Conservation (phyloP, 2,888 invertebrate genomes). For the Morpho helenor region DNA sequence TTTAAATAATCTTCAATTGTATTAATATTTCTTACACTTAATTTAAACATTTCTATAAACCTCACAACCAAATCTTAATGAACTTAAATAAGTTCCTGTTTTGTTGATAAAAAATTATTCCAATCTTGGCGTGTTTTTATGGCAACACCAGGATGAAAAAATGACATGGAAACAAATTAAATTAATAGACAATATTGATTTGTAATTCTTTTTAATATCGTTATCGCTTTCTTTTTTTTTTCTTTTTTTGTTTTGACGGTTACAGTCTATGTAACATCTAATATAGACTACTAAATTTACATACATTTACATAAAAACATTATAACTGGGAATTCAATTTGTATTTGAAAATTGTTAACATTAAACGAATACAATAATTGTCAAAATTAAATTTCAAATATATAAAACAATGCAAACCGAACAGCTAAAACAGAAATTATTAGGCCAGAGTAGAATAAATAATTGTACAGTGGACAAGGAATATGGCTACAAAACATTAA, state of each 20-base stretch:
- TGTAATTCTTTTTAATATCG: constrained; percentile 66
- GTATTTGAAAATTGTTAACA: constrained; percentile 8
- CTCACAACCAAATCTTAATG: too few species aligned
- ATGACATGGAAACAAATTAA: constrained; percentile 5
- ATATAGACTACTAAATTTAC: constrained; percentile 70
- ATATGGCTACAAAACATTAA: too few species aligned
- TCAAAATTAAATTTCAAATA: neutral
- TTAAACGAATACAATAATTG: constrained; percentile 2
- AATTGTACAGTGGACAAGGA: too few species aligned
- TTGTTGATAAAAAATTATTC: too few species aligned
- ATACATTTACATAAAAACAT: constrained; percentile 66
- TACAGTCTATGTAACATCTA: constrained; percentile 75
- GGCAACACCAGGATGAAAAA: too few species aligned
- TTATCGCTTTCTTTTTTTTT: constrained; percentile 51
- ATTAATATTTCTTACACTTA: too few species aligned
- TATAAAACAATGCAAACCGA: neutral
- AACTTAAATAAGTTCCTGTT: too few species aligned
- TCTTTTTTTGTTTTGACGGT: constrained; percentile 60
- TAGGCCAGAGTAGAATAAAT: neutral
- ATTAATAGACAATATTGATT: constrained; percentile 46
- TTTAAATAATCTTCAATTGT: too few species aligned
- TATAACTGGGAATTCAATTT: constrained; percentile 55
- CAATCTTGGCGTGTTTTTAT: too few species aligned
- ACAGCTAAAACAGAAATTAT: too few species aligned
- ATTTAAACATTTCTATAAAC: too few species aligned